Percentiles rank a stretch among this genome's conserved stretches.
phyloP scores from a whole-genome alignment of 2,888 invertebrate genomes.

The Anagyrus pseudococci region DNA sequence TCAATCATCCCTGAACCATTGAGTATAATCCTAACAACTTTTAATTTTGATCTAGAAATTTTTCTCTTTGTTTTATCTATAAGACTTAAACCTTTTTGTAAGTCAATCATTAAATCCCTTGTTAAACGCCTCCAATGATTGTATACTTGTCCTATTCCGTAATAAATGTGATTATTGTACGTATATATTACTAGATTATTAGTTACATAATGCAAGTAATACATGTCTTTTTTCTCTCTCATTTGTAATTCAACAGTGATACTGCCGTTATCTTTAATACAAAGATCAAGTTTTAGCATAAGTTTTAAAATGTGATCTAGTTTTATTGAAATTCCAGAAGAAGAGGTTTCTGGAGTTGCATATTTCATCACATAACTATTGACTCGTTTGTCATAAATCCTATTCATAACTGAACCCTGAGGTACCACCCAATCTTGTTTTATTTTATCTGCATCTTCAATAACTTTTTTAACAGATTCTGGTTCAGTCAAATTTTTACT shows the following conservation, averaged over 20 bases:
- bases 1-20: conserved; percentile 77
- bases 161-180: conserved; percentile 79
- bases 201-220: conserved; percentile 83
- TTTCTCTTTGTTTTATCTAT: conserved; percentile 74
- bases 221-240: conserved; percentile 78
- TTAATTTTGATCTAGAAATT: conserved; percentile 75
- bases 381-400: conserved; percentile 68
- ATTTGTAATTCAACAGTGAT: conserved; percentile 80
- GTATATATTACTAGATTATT: conserved; percentile 76
- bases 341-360: conserved; percentile 73
- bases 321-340: conserved; percentile 74
- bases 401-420: conserved; percentile 70
- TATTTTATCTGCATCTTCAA: conserved; percentile 79
- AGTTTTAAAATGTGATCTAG: conserved; percentile 76
- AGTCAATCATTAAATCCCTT: conserved; percentile 86
- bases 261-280: conserved; percentile 80
- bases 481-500: conserved; percentile 91
- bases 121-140: conserved; percentile 80
- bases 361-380: conserved; percentile 75
- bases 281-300: conserved; percentile 77
- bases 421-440: conserved; percentile 77
- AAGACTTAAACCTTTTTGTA: conserved; percentile 84
- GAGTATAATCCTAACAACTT: conserved; percentile 72
- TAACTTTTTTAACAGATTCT: conserved; percentile 73
- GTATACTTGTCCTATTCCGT: conserved; percentile 77